Percentiles rank a stretch among this genome's conserved stretches.
These are phyloP conservation scores for Temnothorax rugatulus DNA, from an alignment of 2,888 invertebrate genomes.

Conservation along the genomic window DNA sequence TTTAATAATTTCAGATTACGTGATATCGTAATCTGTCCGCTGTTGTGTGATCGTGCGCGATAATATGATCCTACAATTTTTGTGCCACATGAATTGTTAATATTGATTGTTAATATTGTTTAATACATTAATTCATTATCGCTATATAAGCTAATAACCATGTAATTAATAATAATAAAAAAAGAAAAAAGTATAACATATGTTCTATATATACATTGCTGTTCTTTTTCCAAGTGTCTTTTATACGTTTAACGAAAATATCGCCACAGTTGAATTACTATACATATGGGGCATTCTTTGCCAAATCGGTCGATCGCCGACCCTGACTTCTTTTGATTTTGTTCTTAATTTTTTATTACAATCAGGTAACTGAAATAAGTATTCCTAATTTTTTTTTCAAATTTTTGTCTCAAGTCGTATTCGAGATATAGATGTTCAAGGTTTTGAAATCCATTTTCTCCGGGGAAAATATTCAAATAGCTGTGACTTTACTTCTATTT, in stretches of 20 bases:
- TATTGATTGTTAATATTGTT: neutral
- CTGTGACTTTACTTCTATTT: too few relatives aligned
- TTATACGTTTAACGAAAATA: neutral
- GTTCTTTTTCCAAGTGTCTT: neutral
- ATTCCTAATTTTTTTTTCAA: too few relatives aligned
- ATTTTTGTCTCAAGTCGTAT: too few relatives aligned
- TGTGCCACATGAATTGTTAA: conserved; percentile 45
- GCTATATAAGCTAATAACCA: conserved; percentile 10
- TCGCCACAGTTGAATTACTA: neutral
- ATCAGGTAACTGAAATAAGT: too few relatives aligned
- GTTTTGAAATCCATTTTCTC: too few relatives aligned
- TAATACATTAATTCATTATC: conserved; percentile 41
- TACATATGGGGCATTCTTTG: neutral
- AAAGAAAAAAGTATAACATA: neutral
- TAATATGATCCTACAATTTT: conserved; percentile 11
- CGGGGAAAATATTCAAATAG: too few relatives aligned
- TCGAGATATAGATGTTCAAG: too few relatives aligned
- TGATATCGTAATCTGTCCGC: neutral
- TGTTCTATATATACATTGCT: too few relatives aligned
- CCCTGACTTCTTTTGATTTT: too few relatives aligned
- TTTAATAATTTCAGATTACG: conserved; percentile 67
- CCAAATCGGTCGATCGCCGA: too few relatives aligned
- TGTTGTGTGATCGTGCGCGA: conserved; percentile 19
- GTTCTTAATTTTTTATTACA: too few relatives aligned
- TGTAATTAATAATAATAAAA: conserved; percentile 29